Percentiles rank a stretch among this genome's conserved stretches.
Conservation (phyloP, 2,888 invertebrate species). For the Aphodius granarius region DNA sequence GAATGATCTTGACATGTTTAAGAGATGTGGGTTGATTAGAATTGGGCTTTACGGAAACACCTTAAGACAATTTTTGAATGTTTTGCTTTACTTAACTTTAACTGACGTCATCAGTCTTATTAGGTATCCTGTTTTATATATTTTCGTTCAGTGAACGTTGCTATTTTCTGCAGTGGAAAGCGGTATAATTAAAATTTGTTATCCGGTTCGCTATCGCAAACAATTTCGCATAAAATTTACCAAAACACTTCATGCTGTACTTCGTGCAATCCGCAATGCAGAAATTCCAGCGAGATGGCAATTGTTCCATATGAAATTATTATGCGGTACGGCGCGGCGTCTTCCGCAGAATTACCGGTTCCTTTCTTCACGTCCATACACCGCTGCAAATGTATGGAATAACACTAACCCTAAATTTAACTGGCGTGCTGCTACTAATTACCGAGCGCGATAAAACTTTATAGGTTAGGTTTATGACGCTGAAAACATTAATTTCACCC, state of each 20-base stretch:
- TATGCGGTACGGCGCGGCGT: background rate
- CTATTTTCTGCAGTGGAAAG: background rate
- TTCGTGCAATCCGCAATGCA: background rate
- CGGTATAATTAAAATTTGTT: background rate
- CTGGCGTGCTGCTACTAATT: background rate
- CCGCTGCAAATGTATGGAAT: background rate
- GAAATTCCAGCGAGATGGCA: background rate
- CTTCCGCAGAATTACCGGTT: background rate
- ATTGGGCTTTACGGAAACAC: too few species aligned
- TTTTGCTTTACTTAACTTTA: too few species aligned
- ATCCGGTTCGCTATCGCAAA: background rate
- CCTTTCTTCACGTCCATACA: background rate
- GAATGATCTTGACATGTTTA: background rate
- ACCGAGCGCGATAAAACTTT: background rate
- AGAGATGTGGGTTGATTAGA: background rate
- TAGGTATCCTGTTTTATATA: background rate
- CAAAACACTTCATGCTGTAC: background rate
- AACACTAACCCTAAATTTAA: background rate
- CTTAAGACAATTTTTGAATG: background rate
- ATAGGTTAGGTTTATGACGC: background rate
- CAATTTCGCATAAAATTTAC: background rate
- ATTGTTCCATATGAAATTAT: background rate
- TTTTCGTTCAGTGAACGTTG: background rate
- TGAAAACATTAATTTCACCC: background rate
- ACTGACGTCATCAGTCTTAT: too few species aligned